Evolutionary conservation across 2,113 vertebrate species (phyloP), one percentile per base, ranked within the genome.

Genomic region (Actenoides lindsayi): DNA sequence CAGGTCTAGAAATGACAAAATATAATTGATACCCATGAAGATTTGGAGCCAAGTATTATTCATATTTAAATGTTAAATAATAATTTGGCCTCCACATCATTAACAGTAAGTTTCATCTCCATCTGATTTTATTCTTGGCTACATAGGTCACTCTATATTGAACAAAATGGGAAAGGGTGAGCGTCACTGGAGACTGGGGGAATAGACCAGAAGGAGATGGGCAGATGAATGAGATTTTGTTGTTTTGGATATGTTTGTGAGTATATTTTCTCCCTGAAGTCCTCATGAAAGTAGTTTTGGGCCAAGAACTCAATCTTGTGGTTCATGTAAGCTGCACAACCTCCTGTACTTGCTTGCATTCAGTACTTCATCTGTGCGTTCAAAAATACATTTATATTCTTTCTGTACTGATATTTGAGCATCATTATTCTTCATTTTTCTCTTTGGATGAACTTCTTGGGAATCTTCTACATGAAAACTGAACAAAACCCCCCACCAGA

Each of bases 51-150:
- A 94, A 94, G 62, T 71, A 94, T 94, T 94, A 83, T 94, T 95
- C 82, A 83, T 91, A 94, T 93, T 91, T 94, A 94, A 88, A 94
- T 90, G 91, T 96, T 95, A 92, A 96, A 78, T 96, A 94, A 96
- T 89, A 96, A 93, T 93, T 96, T 94, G 83, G 70, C 75, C 75
- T 95, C 53, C 48, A 82, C 67, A 83, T 94, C 54, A 92, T 94
- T 97, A 95, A 93, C 75, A 81, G 25, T 73, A 93, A 77, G 30
- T 75, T 95, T 92, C 62, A 68, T 82, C 71, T 77, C 78, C 60
- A 48, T 76, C 81, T 92, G 65, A 77, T 89, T 95, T 95, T 95
- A 91, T 93, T 88, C 59, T 94, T 94, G 68, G 44, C 84, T 92
- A 53, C 35, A 19, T 65, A 63, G 88, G 69, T 85, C 65, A 89